Conservation (phyloP, 2,113 vertebrate genomes). For the Meleagris gallopavo region DNA sequence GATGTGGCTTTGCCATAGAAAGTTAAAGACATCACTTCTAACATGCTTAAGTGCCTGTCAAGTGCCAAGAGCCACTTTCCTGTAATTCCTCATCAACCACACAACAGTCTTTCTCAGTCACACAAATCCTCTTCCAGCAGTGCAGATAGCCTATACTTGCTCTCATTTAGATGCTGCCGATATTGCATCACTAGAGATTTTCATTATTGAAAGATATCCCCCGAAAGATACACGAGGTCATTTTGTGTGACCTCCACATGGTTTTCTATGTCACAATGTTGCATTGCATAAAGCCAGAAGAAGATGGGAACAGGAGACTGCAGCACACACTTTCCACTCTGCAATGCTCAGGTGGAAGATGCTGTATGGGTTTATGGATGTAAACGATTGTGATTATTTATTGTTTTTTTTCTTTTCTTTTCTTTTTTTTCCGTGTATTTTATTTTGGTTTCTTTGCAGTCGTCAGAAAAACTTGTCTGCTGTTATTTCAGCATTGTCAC, state of each 20-base stretch:
- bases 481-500: not conserved
- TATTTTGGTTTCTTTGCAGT: not conserved
- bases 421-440: not conserved
- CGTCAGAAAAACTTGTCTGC: not conserved
- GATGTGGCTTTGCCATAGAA: not conserved
- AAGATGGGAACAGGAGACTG: accelerated
- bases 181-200: not conserved
- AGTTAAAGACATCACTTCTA: not conserved
- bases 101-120: not conserved
- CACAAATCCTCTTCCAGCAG: not conserved
- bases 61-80: not conserved
- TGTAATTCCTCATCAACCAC: not conserved
- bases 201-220: not conserved
- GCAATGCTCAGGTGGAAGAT: not conserved
- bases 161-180: not conserved
- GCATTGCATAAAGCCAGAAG: not conserved
- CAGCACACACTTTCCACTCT: not conserved
- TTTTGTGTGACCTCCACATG: not conserved
- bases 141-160: not conserved
- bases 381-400: not conserved
- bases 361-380: not conserved
- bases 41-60: not conserved
- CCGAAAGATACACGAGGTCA: not conserved
- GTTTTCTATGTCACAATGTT: not conserved
- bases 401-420: not conserved